Percentiles rank a stretch among this genome's conserved stretches.
These are phyloP conservation scores for Scaptomyza flava DNA, from an alignment of 2,888 invertebrate genomes.

Conservation along the genomic window DNA sequence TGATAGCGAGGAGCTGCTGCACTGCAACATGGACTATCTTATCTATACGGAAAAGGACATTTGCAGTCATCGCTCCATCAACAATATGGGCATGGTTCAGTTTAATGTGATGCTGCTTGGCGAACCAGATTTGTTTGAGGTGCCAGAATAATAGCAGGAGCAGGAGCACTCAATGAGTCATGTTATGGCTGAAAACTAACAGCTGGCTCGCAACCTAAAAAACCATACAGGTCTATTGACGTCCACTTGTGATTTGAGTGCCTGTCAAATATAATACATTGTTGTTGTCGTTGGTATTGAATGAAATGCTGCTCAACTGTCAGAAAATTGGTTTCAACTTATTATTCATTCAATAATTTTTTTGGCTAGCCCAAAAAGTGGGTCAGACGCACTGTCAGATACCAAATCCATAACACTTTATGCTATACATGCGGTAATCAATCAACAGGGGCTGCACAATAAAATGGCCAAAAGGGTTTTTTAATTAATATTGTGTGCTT, in stretches of 20 bases:
- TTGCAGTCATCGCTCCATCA: conserved; percentile 18
- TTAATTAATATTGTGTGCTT: conserved; percentile 3
- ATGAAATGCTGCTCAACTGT: conserved; percentile 61
- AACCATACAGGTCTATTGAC: conserved; percentile 50
- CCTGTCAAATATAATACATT: conserved; percentile 65
- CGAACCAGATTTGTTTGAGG: conserved; percentile 47
- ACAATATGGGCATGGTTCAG: conserved; percentile 13
- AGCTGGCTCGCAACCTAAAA: conserved; percentile 37
- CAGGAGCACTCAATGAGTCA: conserved; percentile 33
- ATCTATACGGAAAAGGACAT: conserved; percentile 46
- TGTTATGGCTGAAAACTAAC: conserved; percentile 17
- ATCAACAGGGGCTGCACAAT: conserved; percentile 67
- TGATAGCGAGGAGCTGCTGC: conserved; percentile 42
- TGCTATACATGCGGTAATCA: conserved; percentile 38
- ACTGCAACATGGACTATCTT: conserved; percentile 56
- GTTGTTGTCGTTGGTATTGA: conserved; percentile 26
- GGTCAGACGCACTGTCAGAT: conserved; percentile 50
- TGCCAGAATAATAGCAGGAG: neutral
- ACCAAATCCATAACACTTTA: conserved; percentile 9
- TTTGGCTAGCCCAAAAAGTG: conserved; percentile 59
- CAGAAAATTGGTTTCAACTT: conserved; percentile 53
- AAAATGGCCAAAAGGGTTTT: conserved; percentile 24
- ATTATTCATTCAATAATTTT: conserved; percentile 70
- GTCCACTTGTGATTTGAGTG: conserved; percentile 68
- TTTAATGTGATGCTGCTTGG: conserved; percentile 51